Conservation (phyloP, 2,113 vertebrate genomes). For the Plecturocebus donacophilus region DNA sequence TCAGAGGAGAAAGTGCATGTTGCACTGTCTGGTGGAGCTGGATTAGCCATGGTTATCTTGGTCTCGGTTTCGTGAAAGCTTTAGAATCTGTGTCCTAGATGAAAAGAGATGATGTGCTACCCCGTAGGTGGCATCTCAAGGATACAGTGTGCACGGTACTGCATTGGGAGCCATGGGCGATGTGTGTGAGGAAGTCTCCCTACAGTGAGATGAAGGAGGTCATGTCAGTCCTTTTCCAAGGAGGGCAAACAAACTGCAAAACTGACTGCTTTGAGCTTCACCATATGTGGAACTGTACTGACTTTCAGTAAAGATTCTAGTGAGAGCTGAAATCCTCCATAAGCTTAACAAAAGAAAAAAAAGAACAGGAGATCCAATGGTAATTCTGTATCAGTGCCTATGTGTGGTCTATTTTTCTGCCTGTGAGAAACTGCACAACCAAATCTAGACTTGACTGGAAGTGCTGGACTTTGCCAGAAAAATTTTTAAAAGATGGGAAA, state of each 20-base stretch:
- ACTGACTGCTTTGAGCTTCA: not conserved
- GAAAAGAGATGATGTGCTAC: not conserved
- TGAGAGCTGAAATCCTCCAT: not conserved
- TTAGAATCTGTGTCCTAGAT: not conserved
- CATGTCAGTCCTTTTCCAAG: not conserved
- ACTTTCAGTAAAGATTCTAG: not conserved
- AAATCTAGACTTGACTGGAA: not conserved
- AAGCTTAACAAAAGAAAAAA: not conserved
- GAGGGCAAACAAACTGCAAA: not conserved
- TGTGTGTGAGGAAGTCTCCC: rapidly evolving
- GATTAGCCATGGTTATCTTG: not conserved
- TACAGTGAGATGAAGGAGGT: not conserved
- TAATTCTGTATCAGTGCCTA: not conserved
- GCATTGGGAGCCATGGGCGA: not conserved
- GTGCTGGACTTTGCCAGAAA: not conserved
- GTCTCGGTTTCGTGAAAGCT: not conserved
- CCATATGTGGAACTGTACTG: not conserved
- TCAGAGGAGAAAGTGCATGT: slow-evolving; percentile 53
- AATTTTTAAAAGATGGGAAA: not conserved
- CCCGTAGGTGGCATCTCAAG: rapidly evolving
- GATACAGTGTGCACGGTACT: not conserved
- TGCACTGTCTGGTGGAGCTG: not conserved
- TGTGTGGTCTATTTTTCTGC: not conserved
- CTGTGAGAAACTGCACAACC: not conserved
- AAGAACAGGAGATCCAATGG: not conserved